Evolutionary conservation across 2,113 vertebrate species (phyloP).

Genomic region (Anolis carolinensis): DNA sequence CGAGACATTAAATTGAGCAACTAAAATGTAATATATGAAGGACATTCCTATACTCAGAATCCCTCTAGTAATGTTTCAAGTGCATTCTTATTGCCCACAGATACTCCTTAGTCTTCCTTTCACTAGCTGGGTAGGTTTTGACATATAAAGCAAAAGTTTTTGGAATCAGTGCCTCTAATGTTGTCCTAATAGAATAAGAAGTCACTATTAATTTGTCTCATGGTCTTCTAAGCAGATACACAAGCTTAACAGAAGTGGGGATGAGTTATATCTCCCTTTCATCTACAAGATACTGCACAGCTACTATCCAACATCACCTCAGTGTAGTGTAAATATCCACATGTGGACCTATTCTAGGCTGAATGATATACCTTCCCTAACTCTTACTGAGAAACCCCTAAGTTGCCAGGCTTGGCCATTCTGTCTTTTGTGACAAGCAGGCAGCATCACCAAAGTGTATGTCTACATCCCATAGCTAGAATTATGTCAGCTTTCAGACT

Average conservation of each 20-base stretch:
- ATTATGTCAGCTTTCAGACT: too few relatives aligned
- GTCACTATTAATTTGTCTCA: background rate
- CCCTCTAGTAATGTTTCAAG: slow-evolving; percentile 1
- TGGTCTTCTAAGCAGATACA: background rate
- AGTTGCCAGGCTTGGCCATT: too few relatives aligned
- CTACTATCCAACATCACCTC: too few relatives aligned
- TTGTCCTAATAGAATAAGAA: background rate
- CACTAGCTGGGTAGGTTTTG: background rate
- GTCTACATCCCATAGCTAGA: too few relatives aligned
- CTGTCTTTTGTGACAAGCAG: too few relatives aligned
- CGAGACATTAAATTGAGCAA: slow-evolving; percentile 19
- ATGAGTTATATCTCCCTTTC: too few relatives aligned
- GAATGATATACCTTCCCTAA: too few relatives aligned
- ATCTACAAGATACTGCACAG: too few relatives aligned
- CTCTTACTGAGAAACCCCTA: too few relatives aligned
- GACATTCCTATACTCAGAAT: background rate
- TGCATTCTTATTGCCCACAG: background rate
- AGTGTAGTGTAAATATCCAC: too few relatives aligned
- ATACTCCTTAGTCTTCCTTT: background rate
- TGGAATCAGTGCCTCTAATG: background rate
- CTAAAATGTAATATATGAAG: slow-evolving; percentile 38
- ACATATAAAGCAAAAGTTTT: background rate
- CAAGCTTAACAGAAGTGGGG: background rate
- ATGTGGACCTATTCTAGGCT: too few relatives aligned
- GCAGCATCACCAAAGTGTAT: too few relatives aligned